Conservation (phyloP, 35 echinoderm and acorn worm species). For the Amphiura filiformis region DNA sequence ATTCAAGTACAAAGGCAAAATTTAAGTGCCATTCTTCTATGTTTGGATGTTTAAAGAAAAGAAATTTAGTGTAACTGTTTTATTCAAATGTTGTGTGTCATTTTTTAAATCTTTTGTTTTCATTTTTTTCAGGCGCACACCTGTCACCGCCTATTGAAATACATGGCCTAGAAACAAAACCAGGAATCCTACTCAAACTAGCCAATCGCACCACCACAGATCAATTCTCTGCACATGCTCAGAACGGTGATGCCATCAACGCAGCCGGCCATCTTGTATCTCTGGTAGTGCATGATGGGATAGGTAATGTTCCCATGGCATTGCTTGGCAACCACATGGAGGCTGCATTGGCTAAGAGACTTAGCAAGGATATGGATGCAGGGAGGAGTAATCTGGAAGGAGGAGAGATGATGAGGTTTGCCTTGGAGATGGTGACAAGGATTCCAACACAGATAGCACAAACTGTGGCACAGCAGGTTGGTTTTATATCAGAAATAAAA, state of each 20-base stretch:
- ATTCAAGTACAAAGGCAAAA: too few species aligned
- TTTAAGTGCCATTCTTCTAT: too few species aligned
- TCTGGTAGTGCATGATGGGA: slow-evolving; percentile 36
- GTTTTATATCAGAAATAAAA: not conserved
- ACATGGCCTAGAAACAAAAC: slow-evolving; percentile 34
- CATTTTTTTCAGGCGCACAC: slow-evolving; percentile 13
- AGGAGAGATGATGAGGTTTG: not conserved
- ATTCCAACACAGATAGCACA: slow-evolving; percentile 23
- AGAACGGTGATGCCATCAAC: slow-evolving; percentile 22
- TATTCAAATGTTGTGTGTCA: too few species aligned
- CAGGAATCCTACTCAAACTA: slow-evolving; percentile 47
- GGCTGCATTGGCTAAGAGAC: slow-evolving; percentile 17
- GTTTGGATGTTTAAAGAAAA: not conserved
- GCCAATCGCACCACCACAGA: slow-evolving; percentile 31
- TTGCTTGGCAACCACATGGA: slow-evolving; percentile 53
- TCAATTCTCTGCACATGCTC: slow-evolving; percentile 22
- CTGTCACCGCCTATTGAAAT: slow-evolving; percentile 39
- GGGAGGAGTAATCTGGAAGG: not conserved
- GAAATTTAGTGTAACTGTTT: too few species aligned
- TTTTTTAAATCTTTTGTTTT: too few species aligned
- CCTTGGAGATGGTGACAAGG: not conserved
- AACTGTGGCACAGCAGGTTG: slow-evolving; percentile 27
- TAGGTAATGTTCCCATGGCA: slow-evolving; percentile 21
- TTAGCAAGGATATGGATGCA: not conserved
- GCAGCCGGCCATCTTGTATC: slow-evolving; percentile 53